These are phyloP conservation scores for Lucinisca nassula DNA, from an alignment of 2,888 invertebrate species.

Conservation along the genomic window DNA sequence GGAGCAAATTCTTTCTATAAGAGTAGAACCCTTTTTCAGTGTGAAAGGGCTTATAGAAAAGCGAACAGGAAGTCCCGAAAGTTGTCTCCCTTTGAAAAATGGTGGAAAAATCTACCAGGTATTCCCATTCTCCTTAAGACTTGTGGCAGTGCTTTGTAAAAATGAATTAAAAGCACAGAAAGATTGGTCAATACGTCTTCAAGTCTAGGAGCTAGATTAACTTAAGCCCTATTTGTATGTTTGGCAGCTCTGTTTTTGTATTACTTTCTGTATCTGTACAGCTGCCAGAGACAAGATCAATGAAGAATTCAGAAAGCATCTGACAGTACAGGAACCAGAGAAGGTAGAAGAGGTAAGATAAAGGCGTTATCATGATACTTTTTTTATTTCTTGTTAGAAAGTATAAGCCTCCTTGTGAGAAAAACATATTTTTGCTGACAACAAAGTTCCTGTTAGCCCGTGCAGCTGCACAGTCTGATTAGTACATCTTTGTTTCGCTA, in stretches of 20 bases:
- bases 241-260: background rate
- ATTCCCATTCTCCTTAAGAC: background rate
- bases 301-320: constrained; percentile 76
- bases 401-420: too few relatives aligned
- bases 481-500: too few relatives aligned
- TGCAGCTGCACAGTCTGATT: too few relatives aligned
- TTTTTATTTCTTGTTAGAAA: too few relatives aligned
- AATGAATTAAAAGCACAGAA: background rate
- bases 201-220: background rate
- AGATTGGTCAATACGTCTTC: background rate
- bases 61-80: too few relatives aligned
- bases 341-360: constrained; percentile 77
- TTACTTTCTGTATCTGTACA: constrained; percentile 46
- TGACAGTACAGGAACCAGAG: constrained; percentile 62
- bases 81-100: background rate
- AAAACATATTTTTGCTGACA: too few relatives aligned
- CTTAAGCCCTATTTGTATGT: background rate
- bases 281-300: constrained; percentile 75
- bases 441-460: too few relatives aligned
- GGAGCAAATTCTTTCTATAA: too few relatives aligned
- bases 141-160: background rate
- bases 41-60: too few relatives aligned
- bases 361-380: too few relatives aligned
- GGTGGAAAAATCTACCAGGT: background rate
- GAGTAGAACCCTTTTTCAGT: too few relatives aligned